Conservation (phyloP, 2,888 invertebrate species). For the Acronicta aceris region DNA sequence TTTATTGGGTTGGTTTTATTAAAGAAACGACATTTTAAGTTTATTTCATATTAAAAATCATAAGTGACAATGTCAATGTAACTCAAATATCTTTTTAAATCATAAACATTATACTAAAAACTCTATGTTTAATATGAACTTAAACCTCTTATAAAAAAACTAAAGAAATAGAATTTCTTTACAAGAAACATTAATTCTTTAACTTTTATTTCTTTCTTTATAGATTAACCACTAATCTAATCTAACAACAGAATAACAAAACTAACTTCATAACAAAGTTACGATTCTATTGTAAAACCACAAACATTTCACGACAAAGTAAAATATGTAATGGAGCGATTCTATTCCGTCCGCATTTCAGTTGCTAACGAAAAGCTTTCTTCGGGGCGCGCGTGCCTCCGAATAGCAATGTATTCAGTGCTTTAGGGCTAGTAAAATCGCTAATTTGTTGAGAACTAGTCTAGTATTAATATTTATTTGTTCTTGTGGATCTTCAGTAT, state of each 20-base stretch:
- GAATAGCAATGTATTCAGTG: constrained; percentile 57
- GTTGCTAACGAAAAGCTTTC: constrained; percentile 59
- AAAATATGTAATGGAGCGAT: constrained; percentile 54
- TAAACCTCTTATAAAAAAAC: no score
- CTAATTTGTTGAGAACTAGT: constrained; percentile 35
- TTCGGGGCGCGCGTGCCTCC: constrained; percentile 53
- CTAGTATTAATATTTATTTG: constrained; percentile 28
- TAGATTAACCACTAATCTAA: no score
- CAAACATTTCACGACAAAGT: constrained; percentile 40
- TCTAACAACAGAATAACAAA: constrained; percentile 2
- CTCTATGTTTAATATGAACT: no score
- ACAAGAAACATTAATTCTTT: no score
- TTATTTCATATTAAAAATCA: no score
- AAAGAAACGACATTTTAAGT: no score
- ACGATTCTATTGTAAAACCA: constrained; percentile 35
- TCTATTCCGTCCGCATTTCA: constrained; percentile 58
- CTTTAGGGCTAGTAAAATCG: constrained; percentile 44
- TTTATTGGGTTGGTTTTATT: no score
- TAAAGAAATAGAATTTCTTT: no score
- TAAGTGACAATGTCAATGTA: no score
- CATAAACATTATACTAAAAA: no score
- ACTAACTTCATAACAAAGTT: constrained; percentile 11
- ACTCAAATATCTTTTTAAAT: no score
- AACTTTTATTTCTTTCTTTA: no score
- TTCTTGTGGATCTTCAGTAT: not conserved